Base-by-base conservation (phyloP, 2,797 vertebrate genomes). In the Octomys mimax region DNA sequence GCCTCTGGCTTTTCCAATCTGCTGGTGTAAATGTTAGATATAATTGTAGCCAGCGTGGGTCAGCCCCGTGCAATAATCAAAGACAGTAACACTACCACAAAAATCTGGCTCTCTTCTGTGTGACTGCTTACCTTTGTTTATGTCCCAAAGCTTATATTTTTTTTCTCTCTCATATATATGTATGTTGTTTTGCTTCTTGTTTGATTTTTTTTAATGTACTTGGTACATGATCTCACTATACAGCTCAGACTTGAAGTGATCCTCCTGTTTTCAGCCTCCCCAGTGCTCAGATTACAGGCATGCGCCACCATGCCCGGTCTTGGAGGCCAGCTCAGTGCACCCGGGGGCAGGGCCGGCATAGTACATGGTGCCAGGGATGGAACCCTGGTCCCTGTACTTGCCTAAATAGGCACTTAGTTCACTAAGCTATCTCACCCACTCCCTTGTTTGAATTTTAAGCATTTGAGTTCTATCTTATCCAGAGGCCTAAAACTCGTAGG, bases 1-100 rank as follows among this genome's bases (percentile, higher is more conserved):
- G 94, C 94, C 92, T 87, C 96, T 96, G 96, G 96, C 95, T 95
- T 93, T 92, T 96, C 88, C 86, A 97, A 94, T 92, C 92, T 49
- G 3, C 90, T 88, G 71, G 86, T 96, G 39, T 96, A 96, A 95
- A 88, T 73, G 39, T 82, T 96, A 97, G 92, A 96, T 90, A 78
- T 93, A 94, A 97, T 94, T 95, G 94, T 19, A 93, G 96, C 66
- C 88, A 87, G 77, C 2, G 0, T 80, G 89, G 81, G 87, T 94
- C 94, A 92, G 77, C 78, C 68, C 88, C 85, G 54, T 73, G 61
- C 64, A 93, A 92, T 85, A 97, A 94, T 94, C 93, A 92, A 96
- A 97, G 85, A 87, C 42, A 71, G 46, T n/a, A 80, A 73, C 46
- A 10, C 18, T 59, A 49, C 89, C 70, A 66, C 70, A 88, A 77